Percentiles rank a stretch among this genome's conserved stretches.
Evolutionary conservation across 2,797 vertebrate species (phyloP).

Genomic region (Gallinago stenura): DNA sequence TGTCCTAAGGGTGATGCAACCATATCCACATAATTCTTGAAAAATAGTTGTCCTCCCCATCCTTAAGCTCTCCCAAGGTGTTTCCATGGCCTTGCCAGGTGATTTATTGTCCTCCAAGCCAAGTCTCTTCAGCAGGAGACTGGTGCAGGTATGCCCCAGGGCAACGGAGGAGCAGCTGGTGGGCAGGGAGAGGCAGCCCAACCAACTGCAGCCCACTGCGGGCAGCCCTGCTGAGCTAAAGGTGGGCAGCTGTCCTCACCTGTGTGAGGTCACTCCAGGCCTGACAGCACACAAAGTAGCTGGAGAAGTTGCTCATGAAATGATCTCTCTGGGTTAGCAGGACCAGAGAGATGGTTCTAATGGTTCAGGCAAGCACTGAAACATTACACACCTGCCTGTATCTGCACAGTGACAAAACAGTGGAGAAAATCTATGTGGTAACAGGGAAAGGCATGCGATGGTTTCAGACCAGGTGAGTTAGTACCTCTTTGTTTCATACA

Average conservation of each 20-base stretch:
- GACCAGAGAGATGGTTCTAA: background rate
- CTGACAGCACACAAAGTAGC: background rate
- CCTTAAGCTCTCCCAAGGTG: background rate
- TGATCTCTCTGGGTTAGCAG: background rate
- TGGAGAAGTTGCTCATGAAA: background rate
- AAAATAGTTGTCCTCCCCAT: background rate
- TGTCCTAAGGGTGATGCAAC: background rate
- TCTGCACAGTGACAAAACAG: background rate
- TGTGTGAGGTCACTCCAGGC: rapidly evolving
- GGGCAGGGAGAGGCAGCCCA: background rate
- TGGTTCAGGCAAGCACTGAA: background rate
- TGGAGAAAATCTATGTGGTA: background rate
- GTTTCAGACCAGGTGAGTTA: background rate
- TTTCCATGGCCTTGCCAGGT: background rate
- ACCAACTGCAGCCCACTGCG: background rate
- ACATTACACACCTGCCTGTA: background rate
- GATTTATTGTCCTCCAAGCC: background rate
- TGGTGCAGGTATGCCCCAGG: rapidly evolving
- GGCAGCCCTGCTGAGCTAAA: background rate
- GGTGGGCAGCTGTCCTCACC: background rate
- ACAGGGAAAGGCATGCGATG: background rate
- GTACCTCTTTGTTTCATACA: rapidly evolving
- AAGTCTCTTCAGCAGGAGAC: background rate
- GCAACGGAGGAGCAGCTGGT: background rate
- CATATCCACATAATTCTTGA: background rate